Evolutionary conservation across 92 coral and sea anemone genomes (phyloP), one percentile per base, ranked within the genome.

Genomic region (Desmophyllum pertusum): DNA sequence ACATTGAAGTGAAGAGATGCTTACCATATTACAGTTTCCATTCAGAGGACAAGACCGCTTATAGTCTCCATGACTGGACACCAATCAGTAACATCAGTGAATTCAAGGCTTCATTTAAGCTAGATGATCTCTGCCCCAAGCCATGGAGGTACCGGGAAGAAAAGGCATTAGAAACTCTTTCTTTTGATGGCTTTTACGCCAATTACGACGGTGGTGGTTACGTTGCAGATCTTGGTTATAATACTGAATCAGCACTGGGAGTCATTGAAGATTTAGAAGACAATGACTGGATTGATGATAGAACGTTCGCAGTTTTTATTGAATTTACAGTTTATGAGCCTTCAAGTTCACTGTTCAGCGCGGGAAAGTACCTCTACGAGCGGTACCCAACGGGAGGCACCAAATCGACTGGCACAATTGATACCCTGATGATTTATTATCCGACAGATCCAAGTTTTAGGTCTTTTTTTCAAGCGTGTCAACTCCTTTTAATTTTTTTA

Each of bases 281-380:
- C 46, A 80, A 90, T 41, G 48, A 41, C 36, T 94, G 98, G 98
- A 74, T 94, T 23, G 98, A 94, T 75, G 81, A 78, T 64, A 53
- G 73, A 35, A 94, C 97, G 3, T 69, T 64, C 27, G 97, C 92
- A 10, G 89, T 94, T 35, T 94, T 93, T 68, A 70, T 94, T 14
- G 98, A 94, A 72, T 93, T 94, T 46, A 93, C 94, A 0, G 76
- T 93, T 14, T 94, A 87, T 81, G 96, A 93, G 50, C 97, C 98
- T 35, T 78, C 98, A 27, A 92, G 95, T 40, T 68, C 90, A 45
- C 80, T 94, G n/a, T 87, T 94, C 52, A 89, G 91, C 76, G 79
- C 90, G 17, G 98, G 82, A 15, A 92, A 92, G 83, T 92, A 89
- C 64, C 79, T 88, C 5, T 87, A 80, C 62, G 85, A 92, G 65